Conservation (phyloP, 2,797 vertebrate species). For the Galagoides demidoff region DNA sequence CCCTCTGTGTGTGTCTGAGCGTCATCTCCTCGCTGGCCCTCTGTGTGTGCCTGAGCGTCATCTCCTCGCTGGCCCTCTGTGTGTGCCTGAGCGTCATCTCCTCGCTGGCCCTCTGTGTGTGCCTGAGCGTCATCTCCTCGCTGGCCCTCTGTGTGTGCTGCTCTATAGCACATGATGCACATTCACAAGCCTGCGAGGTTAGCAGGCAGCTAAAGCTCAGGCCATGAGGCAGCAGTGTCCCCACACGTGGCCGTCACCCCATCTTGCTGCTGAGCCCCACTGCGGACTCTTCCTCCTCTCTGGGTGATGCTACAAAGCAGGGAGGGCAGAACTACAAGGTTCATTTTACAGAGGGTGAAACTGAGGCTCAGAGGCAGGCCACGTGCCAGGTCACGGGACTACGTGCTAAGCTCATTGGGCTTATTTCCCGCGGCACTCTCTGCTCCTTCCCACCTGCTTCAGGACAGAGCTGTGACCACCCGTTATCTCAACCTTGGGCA, state of each 20-base stretch:
- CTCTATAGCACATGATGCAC: fast-evolving
- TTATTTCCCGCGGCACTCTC: too few species aligned
- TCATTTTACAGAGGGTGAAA: neutral
- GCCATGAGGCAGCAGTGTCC: neutral
- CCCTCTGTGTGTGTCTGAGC: fast-evolving
- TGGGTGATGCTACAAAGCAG: fast-evolving
- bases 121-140: fast-evolving
- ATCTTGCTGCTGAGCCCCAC: neutral
- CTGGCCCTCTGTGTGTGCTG: fast-evolving
- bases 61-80: fast-evolving
- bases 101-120: fast-evolving
- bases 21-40: fast-evolving
- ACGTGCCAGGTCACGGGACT: fast-evolving
- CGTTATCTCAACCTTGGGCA: fast-evolving
- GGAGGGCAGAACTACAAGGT: fast-evolving
- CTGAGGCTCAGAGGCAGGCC: neutral
- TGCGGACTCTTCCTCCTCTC: fast-evolving
- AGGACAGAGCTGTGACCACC: neutral
- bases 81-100: neutral
- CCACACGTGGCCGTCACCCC: too few species aligned
- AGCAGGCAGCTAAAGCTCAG: neutral
- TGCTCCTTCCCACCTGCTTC: neutral
- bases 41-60: fast-evolving
- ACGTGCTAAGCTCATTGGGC: neutral
- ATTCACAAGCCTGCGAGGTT: neutral